Base-by-base conservation (phyloP, 2,888 invertebrate species). In the Plebejus anna region DNA sequence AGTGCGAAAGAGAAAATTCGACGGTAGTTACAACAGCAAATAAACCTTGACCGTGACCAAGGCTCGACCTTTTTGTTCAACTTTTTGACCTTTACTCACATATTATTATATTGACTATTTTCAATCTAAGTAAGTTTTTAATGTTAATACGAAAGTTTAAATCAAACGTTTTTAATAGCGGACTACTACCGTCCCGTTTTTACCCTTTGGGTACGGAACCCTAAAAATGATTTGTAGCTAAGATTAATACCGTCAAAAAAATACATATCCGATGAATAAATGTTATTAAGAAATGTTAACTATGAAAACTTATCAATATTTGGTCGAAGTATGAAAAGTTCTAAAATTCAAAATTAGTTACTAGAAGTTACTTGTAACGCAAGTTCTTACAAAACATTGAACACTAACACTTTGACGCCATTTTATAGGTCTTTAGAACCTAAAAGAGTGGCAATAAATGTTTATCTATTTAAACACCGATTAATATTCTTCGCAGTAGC, bases 41-140 rank as follows among this genome's bases (percentile, higher is more conserved):
- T 59, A 42, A 28, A 61, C 75, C 59, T 75, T 75, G 38, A 75
- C 75, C 42, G 16, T 47, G 38, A 75, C 61, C 61, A 75, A 42
- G 75, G 38, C 42, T 38, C 61, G 13, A 38, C 61, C 75, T 66
- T 66, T 66, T 66, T 66, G 32, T 32, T 28, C 4, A 66, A 32
- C 61, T 66, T 66, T 59, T 66, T 66, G 11, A 66, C 61, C 32
- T 66, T 66, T 13, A 28, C 28, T 32, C 22, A 22, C 22, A 22
- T 22, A 22, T 22, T 22, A 22, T 22, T 9, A 28, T 66, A 32
- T 28, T 66, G 61, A 22, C 28, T 4, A 66, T 66, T 66, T 66
- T 66, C 55, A 66, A 28, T 28, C 11, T 13, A 28, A 22, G 28
- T 32, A 32, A 28, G 61, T 66, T 66, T 66, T 32, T 13, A 28